phyloP scores from a whole-genome alignment of 2,113 vertebrate genomes.

The Prunella himalayana region DNA sequence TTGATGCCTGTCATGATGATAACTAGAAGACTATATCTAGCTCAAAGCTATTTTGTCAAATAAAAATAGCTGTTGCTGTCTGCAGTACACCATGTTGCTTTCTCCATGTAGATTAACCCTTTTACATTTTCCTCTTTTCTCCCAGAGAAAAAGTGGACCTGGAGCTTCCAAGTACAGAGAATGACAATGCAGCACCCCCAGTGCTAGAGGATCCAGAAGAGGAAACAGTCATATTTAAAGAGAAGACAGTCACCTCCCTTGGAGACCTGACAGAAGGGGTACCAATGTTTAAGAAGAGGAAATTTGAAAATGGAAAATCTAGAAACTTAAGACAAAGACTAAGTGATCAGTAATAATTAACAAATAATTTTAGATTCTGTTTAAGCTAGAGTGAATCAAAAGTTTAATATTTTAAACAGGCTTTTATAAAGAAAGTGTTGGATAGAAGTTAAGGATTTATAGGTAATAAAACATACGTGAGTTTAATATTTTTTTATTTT shows the following conservation, averaged over 20 bases:
- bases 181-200: neutral
- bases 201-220: conserved; percentile 67
- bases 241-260: conserved; percentile 91
- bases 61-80: neutral
- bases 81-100: neutral
- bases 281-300: conserved; percentile 87
- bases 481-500: conserved; percentile 66
- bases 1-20: neutral
- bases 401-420: conserved; percentile 49
- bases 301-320: conserved; percentile 87
- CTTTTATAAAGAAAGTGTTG: conserved; percentile 51
- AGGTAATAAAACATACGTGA: conserved; percentile 48
- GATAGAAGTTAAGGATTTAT: conserved; percentile 55
- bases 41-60: neutral
- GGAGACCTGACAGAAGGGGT: conserved; percentile 76
- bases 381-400: conserved; percentile 1
- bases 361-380: neutral
- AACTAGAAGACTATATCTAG: neutral
- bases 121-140: neutral
- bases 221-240: conserved; percentile 84
- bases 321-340: conserved; percentile 88
- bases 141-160: conserved; percentile 85
- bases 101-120: neutral
- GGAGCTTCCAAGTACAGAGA: conserved; percentile 83
- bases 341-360: conserved; percentile 76